Evolutionary conservation across 2,888 invertebrate species (phyloP).

Genomic region (Melanotus villosus): DNA sequence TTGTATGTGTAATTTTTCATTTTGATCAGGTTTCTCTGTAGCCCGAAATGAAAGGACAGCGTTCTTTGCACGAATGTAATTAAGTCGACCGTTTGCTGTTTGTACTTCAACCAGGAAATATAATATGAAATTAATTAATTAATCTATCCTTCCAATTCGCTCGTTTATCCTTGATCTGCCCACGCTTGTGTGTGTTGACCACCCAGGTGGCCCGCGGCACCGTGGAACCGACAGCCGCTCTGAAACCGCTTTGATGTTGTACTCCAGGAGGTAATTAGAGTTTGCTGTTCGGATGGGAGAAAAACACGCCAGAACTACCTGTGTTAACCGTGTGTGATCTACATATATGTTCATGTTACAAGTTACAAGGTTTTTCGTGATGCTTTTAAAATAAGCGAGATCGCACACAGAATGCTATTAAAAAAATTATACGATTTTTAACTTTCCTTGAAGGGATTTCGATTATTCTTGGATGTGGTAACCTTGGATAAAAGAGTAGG

Average conservation of each 20-base stretch:
- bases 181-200: slow-evolving; percentile 52
- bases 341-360: slow-evolving; percentile 16
- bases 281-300: slow-evolving; percentile 55
- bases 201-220: slow-evolving; percentile 51
- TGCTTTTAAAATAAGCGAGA: slow-evolving; percentile 15
- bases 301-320: slow-evolving; percentile 51
- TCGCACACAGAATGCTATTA: not conserved
- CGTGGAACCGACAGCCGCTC: slow-evolving; percentile 56
- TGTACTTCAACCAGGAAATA: slow-evolving; percentile 22
- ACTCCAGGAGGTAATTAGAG: slow-evolving; percentile 59
- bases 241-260: slow-evolving; percentile 60
- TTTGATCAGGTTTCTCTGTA: too few relatives aligned
- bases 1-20: too few relatives aligned
- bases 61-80: slow-evolving; percentile 7
- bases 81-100: slow-evolving; percentile 3
- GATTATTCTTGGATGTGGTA: too few relatives aligned
- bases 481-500: too few relatives aligned
- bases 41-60: not conserved
- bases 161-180: slow-evolving; percentile 49
- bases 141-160: slow-evolving; percentile 39
- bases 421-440: not conserved
- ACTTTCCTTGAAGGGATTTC: not conserved
- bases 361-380: slow-evolving; percentile 32
- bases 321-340: slow-evolving; percentile 34
- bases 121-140: slow-evolving; percentile 44